Evolutionary conservation across 1,140 invertebrate species (phyloP).

Genomic region (Ericerus pela): DNA sequence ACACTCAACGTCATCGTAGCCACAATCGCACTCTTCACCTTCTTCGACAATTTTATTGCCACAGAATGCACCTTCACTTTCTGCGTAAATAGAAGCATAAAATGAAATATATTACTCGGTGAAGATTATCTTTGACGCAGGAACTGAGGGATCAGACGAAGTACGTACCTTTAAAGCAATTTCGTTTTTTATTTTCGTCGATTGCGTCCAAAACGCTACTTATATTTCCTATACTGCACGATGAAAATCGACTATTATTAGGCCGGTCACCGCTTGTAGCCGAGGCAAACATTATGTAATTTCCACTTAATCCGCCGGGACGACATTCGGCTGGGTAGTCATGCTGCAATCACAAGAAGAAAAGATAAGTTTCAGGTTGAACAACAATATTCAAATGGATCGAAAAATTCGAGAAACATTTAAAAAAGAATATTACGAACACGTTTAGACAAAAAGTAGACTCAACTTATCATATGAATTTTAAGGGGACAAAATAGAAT

Average conservation of each 20-base stretch:
- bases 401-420: too few species aligned
- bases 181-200: constrained; percentile 77
- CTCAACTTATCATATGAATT: neutral
- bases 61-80: constrained; percentile 87
- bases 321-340: constrained; percentile 88
- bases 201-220: constrained; percentile 85
- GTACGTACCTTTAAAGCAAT: constrained; percentile 67
- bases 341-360: constrained; percentile 46
- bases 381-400: too few species aligned
- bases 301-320: constrained; percentile 72
- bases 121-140: neutral
- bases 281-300: constrained; percentile 96
- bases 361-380: neutral
- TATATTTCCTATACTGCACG: constrained; percentile 88
- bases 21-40: constrained; percentile 97
- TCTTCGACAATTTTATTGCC: constrained; percentile 97
- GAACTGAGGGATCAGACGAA: neutral
- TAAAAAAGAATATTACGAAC: too few species aligned
- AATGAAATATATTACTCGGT: neutral
- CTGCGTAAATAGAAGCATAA: constrained; percentile 32
- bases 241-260: constrained; percentile 89
- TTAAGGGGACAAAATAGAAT: too few species aligned
- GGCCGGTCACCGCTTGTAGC: constrained; percentile 84
- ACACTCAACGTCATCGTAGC: constrained; percentile 87
- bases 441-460: constrained; percentile 1